Base-by-base conservation (phyloP, 2,797 vertebrate species). In the Sebastes vulpes region DNA sequence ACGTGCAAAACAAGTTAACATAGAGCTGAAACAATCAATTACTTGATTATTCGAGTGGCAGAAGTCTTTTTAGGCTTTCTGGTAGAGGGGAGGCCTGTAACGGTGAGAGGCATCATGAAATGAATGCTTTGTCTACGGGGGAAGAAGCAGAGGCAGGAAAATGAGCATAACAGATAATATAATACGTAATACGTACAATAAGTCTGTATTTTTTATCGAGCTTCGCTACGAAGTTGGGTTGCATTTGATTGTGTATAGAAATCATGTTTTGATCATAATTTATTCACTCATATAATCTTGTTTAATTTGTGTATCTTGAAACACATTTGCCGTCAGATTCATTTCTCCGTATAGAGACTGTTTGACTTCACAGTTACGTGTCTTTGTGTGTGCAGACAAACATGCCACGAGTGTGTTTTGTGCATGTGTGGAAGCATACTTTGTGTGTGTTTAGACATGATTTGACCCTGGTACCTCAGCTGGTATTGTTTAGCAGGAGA, bases 401-500 rank as follows among this genome's bases (percentile, higher is more conserved):
- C 18, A 12, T 31, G 26, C n/a, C 38, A 9, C 3, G 64, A 53
- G 48, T 52, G 42, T 71, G 12, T 52, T 25, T 60, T 9, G 9
- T 38, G 18, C 10, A 50, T 23, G 11, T 28, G 56, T 29, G 16
- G 26, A 57, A 29, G 53, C 32, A 57, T 20, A 14, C 26, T 23
- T n/a, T 63, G 57, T 58, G 28, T 12, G 50, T 11, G 20, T 21
- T 46, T 46, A 52, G 2, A 50, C 4, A 53, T 48, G 38, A 54
- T 23, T 14, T 80, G 66, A 81, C 52, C 76, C 52, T 20, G 28
- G 77, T 69, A 54, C 65, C 71, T 79, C 90, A 90, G 77, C 85
- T 89, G 90, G 85, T 67, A 72, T 59, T 88, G 85, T 89, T 92
- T 88, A 89, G 63, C 58, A 77, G 20, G 28, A 81, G 71, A 84